Evolutionary conservation across 35 echinoderm and acorn worm genomes (phyloP), one percentile per base, ranked within the genome.

Genomic region (Anneissia japonica): DNA sequence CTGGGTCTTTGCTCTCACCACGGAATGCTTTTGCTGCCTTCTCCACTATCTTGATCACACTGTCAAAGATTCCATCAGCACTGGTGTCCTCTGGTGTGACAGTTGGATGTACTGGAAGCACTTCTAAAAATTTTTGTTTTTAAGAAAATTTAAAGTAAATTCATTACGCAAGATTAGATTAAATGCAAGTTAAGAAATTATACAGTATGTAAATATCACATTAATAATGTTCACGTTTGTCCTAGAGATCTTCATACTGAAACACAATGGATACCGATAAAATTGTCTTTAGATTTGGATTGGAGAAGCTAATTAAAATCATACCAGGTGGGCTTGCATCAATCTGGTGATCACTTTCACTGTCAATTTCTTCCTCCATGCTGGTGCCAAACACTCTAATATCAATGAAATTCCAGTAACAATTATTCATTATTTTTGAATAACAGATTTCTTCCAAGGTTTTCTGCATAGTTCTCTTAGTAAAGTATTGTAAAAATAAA

Each of bases 321-420:
- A 45, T 26, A 79, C 40, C 85, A 32, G 36, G 31, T 87, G 38
- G 35, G 35, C 32, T 87, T 39, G 74, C 0, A 79, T 39, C 13
- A 13, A 46, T 74, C 5, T 51, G 36, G 37, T 83, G 33, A 30
- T 34, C 80, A 43, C 92, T 84, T 46, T 88, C 93, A 32, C 88
- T 87, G 77, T 96, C 93, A 35, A 97, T 93, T 36, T 97, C 94
- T 73, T 97, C 94, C 34, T 88, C 94, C 88, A 97, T 93, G 77
- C 91, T 97, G 46, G 94, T 97, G 12, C 94, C 94, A 90, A 93
- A 97, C n/a, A 93, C 88, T 37, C 94, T 97, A 43, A 16, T n/a
- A n/a, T n/a, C n/a, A n/a, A 39, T 38, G 36, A 77, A 79, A 31
- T n/a, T 38, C 39, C 3, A 35, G n/a, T 31, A 31, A 33, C 19